Evolutionary conservation across 2,888 invertebrate species (phyloP).

Genomic region (Tetheella fluctuosa): DNA sequence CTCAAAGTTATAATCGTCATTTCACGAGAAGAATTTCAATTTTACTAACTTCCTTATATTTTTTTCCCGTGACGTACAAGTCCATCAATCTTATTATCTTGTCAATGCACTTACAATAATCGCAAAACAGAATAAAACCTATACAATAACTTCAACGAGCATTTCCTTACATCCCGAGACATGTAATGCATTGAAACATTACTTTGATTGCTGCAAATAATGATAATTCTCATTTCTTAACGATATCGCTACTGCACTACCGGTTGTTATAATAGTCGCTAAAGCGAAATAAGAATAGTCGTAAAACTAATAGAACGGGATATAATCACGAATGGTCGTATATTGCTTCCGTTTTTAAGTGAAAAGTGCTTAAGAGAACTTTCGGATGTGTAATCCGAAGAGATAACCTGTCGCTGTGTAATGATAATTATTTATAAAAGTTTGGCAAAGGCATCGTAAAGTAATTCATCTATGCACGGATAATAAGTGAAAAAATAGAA

Average conservation of each 20-base stretch:
- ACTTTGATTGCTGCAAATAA: slow-evolving; percentile 1
- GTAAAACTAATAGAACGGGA: background rate
- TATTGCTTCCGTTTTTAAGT: background rate
- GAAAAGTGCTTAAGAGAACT: background rate
- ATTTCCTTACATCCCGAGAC: background rate
- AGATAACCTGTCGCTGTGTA: background rate
- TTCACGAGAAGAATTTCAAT: no score
- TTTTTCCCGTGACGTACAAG: no score
- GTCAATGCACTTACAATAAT: background rate
- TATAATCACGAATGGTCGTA: background rate
- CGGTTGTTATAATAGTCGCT: background rate
- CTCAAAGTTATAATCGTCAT: no score
- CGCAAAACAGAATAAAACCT: background rate
- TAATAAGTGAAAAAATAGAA: no score
- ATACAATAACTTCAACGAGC: background rate
- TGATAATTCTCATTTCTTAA: background rate
- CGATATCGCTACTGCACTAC: background rate
- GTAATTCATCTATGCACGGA: no score
- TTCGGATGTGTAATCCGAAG: background rate
- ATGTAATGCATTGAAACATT: slow-evolving; percentile 5
- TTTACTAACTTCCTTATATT: no score
- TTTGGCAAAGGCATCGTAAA: no score
- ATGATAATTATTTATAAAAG: background rate
- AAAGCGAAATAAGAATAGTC: background rate
- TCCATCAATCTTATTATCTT: background rate